phyloP scores from a whole-genome alignment of 1,140 invertebrate genomes.

The Stegodyphus mimosarum region DNA sequence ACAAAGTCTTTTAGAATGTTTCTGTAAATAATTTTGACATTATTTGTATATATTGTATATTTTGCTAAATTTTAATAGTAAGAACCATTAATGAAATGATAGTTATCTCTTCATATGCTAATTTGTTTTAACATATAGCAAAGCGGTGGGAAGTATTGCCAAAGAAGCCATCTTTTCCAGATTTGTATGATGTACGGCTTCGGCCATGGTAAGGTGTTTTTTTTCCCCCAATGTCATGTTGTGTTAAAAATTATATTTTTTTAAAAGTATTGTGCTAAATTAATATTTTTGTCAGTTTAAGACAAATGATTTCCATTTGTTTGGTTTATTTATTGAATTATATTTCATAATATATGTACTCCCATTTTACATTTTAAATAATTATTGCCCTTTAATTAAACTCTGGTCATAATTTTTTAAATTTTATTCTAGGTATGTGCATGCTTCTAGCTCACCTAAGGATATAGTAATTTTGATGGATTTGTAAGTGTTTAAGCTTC shows the following conservation, averaged over 20 bases:
- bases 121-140: slow-evolving; percentile 8
- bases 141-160: slow-evolving; percentile 31
- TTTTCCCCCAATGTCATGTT: not conserved
- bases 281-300: too few species aligned
- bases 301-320: too few species aligned
- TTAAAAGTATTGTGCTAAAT: slow-evolving; percentile 24
- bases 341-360: too few species aligned
- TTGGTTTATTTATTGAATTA: too few species aligned
- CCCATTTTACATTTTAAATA: not conserved
- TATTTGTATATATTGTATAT: too few species aligned
- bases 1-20: too few species aligned
- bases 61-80: too few species aligned
- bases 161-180: slow-evolving; percentile 63
- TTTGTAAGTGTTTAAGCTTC: slow-evolving; percentile 66
- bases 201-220: slow-evolving; percentile 68
- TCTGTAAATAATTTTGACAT: too few species aligned
- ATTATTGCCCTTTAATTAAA: not conserved
- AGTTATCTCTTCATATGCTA: too few species aligned
- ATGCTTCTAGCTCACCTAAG: slow-evolving; percentile 73
- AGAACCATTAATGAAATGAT: too few species aligned
- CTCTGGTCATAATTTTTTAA: slow-evolving; percentile 3
- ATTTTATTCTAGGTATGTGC: slow-evolving; percentile 70
- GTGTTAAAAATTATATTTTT: not conserved
- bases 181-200: slow-evolving; percentile 71
- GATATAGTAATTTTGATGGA: slow-evolving; percentile 75